A percentile compares a stretch with the other conserved stretches of the same genome.
Evolutionary conservation across 2,797 vertebrate genomes (phyloP).

Genomic region (Platalea minor): DNA sequence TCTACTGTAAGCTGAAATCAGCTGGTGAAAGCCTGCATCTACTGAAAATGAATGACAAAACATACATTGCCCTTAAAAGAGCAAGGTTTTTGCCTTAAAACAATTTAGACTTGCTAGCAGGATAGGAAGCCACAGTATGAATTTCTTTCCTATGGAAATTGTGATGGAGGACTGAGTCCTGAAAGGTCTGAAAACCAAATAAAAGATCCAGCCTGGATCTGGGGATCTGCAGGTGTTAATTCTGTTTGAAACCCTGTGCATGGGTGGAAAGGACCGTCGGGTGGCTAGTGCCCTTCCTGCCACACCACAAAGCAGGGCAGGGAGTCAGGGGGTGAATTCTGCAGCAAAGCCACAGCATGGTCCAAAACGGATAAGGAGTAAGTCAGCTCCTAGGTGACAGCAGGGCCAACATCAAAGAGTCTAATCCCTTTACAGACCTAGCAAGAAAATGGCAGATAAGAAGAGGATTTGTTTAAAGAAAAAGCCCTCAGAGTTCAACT

Average conservation of each 20-base stretch:
- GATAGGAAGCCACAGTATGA: not conserved
- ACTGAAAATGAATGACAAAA: not conserved
- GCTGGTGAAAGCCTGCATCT: not conserved
- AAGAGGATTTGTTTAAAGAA: not conserved
- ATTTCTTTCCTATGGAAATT: not conserved
- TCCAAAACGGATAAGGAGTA: not conserved
- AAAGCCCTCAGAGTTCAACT: not conserved
- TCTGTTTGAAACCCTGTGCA: not conserved
- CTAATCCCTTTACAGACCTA: not conserved
- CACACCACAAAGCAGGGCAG: not conserved
- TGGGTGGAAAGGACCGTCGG: not conserved
- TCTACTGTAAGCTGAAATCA: not conserved
- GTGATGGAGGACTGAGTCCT: not conserved
- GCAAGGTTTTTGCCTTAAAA: fast-evolving
- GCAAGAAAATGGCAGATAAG: not conserved
- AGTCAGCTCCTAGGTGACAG: not conserved
- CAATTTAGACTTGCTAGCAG: not conserved
- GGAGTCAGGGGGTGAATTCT: not conserved
- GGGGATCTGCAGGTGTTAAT: not conserved
- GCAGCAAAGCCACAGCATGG: not conserved
- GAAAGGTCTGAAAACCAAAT: not conserved
- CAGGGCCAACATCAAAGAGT: not conserved
- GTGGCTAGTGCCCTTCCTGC: fast-evolving
- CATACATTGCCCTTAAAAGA: not conserved
- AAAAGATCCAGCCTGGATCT: not conserved